Base-by-base conservation (phyloP, 2,888 invertebrate species). In the Cerastoderma edule region DNA sequence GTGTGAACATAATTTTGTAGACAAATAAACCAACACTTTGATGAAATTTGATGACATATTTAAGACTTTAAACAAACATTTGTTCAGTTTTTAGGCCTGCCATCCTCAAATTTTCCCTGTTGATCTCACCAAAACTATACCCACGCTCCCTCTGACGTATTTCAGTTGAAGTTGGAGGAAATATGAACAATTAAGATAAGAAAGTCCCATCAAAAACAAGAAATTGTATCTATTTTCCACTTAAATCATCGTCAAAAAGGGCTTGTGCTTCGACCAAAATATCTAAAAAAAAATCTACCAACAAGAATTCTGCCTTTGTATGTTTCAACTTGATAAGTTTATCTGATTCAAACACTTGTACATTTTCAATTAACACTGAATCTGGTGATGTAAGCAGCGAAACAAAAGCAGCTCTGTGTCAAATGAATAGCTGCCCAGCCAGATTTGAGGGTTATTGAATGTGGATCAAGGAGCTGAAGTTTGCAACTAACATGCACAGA, bases 101-200 rank as follows among this genome's bases (percentile, higher is more conserved):
- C 28, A 35, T 32, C 24, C 24, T 16, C 33, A 60, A 39, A 60
- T 39, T 39, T 35, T 6, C 35, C 22, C 60, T 39, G 8, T 22
- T 24, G 27, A 60, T 10, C 22, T 60, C n/a, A 27, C 39, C 39
- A 10, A 39, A 30, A 35, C 39, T 32, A 60, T 39, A 35, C 22
- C 10, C 39, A 60, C 60, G 35, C 39, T 60, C 6, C 24, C 39
- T 60, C 39, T 60, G 60, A 60, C 60, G 60, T 60, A 60, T 60
- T 60, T 60, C 60, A 60, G 65, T 22, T 44, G 65, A 69, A 65
- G 65, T 65, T 69, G 54, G 66, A 80, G 80, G 80, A 80, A 80
- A 75, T 72, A 69, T 77, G 80, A 48, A 35, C 80, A 67, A 80
- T 80, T 75, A 67, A 80, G 80, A 80, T 80, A 80, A 80, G 67